Evolutionary conservation across 2,797 vertebrate species (phyloP), one percentile per base, ranked within the genome.

Genomic region (Cynopterus sphinx): DNA sequence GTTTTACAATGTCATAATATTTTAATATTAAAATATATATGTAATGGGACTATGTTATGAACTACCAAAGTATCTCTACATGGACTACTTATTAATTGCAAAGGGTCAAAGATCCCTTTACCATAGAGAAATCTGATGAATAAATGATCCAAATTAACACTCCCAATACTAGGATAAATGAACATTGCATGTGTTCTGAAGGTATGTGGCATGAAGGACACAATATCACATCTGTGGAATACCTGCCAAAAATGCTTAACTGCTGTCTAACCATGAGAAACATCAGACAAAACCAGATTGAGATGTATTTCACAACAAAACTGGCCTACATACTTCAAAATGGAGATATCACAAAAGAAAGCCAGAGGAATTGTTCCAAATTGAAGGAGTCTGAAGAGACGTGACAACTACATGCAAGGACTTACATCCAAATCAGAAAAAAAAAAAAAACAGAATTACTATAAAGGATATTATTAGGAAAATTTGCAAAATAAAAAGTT

Each of bases 1-100:
- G 75, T 51, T 97, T 88, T 96, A 94, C 51, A 93, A 86, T 97
- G 26, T 65, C 91, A 68, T 94, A 88, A 92, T 43, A 43, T 59
- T 82, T 83, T 96, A 96, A 85, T 95, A 93, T 93, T 96, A 96
- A 97, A 96, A 83, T 63, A 6, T 90, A 6, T 90, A 87, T 92
- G 71, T 96, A 95, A 39, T 74, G 21, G 17, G 91, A 68, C 24
- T 77, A 75, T 79, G 43, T 81, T 63, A 41, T 41, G 36, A 90
- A 39, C 46, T 87, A 81, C 82, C 21, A 36, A 75, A 91, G 24
- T 90, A 67, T 75, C 84, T 91, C 63, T 84, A 51, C 70, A 31
- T 71, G 17, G 24, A 89, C 57, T 57, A 68, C 41, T 63, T 94
- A 84, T 83, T 78, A 90, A 39, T 90, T 78, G 77, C 33, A 92